Base-by-base conservation (phyloP, 1,140 invertebrate species). In the Bombyx mori region DNA sequence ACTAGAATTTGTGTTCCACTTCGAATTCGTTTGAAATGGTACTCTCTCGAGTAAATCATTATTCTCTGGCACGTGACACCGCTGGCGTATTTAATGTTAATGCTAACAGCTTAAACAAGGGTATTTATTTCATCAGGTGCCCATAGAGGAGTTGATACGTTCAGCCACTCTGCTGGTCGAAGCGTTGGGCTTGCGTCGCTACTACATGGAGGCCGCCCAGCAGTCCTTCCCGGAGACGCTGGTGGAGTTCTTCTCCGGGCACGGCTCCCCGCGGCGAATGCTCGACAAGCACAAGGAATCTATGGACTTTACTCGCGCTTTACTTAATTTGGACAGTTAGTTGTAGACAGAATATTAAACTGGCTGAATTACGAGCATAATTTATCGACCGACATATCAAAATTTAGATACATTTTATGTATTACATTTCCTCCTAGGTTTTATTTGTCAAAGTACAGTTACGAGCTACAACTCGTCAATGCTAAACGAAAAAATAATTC, bases 211-310 rank as follows among this genome's bases (percentile, higher is more conserved):
- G 3, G 90, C 94, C 65, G 95, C 96, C 0, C 89, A 92, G 62
- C 97, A 99, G 78, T 91, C 88, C 51, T 99, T 98, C 79, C 95
- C 95, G 1, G 88, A 90, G 6, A 93, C 94, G 18, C 94, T 95
- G 0, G 91, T 92, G 0, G 89, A 93, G 64, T 97, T 97, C 80
- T 88, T 98, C 8, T 90, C 92, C 46, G 90, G 90, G n/a, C 86
- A 92, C 18, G 91, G 90, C 79, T 74, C 75, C 79, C 71, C 63
- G 10, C 61, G 61, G 8, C 57, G 48, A 8, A 48, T 52, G 10
- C 59, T 52, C 6, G 10, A 60, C 12, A 18, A 54, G 44, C 12
- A 62, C 53, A 52, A 48, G 6, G 49, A 22, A 9, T 69, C 57
- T 26, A 7, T 42, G 6, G 60, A 63, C 42, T 65, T 61, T 12